A percentile compares a stretch with the other conserved stretches of the same genome.
Evolutionary conservation across 2,797 vertebrate genomes (phyloP).

Genomic region (Sebastes kiyomatsui): DNA sequence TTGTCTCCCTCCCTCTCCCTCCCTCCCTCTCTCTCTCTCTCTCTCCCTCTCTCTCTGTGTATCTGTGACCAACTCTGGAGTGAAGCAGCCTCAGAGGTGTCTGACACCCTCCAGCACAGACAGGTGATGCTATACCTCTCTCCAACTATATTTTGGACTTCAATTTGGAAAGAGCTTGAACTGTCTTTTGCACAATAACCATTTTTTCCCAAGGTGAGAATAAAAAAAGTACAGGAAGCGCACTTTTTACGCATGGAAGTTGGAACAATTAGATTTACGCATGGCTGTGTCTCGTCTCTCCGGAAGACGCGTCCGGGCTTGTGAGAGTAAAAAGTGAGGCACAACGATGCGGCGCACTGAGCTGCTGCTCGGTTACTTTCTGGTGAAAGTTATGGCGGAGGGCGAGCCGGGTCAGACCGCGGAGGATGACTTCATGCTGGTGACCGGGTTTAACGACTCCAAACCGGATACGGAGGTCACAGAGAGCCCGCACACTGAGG

Average conservation of each 20-base stretch:
- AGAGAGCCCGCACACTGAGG: conserved; percentile 88
- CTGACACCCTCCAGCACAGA: conserved; percentile 35
- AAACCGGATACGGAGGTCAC: conserved; percentile 80
- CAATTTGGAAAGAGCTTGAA: conserved; percentile 5
- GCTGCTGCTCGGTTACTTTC: conserved; percentile 88
- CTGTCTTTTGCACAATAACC: not conserved
- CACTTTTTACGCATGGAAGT: conserved; percentile 67
- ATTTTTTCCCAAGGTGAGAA: not conserved
- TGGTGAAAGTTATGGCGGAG: conserved; percentile 91
- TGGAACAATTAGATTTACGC: conserved; percentile 65
- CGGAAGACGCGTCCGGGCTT: conserved; percentile 55
- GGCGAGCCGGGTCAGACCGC: conserved; percentile 86
- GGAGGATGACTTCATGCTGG: conserved; percentile 87
- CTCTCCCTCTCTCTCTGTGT: not conserved
- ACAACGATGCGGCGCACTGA: conserved; percentile 71
- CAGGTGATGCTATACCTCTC: conserved; percentile 28
- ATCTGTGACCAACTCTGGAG: conserved; percentile 26
- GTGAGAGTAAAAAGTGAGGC: conserved; percentile 57
- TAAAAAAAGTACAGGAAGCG: not conserved
- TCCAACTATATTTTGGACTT: conserved; percentile 16
- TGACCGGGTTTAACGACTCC: conserved; percentile 88
- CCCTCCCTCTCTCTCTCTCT: not conserved
- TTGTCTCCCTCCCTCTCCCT: not conserved
- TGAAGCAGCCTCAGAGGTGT: conserved; percentile 46
- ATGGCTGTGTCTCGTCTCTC: conserved; percentile 60